These are phyloP conservation scores for Hyppa rectilinea DNA, from an alignment of 2,888 invertebrate species.

Conservation along the genomic window DNA sequence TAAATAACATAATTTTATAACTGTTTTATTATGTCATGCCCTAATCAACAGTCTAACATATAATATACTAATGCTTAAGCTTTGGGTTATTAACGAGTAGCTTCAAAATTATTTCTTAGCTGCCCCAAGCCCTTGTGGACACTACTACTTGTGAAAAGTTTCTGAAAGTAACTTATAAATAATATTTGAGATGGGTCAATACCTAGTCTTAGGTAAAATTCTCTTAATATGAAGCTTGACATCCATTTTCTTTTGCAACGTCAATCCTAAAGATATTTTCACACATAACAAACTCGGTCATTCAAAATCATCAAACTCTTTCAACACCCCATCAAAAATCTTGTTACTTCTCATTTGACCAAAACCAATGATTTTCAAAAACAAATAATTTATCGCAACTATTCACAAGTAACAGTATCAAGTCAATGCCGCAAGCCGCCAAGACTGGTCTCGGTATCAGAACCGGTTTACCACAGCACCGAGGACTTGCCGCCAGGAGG, in stretches of 20 bases:
- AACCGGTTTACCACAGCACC: constrained; percentile 93
- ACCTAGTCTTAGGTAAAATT: constrained; percentile 30
- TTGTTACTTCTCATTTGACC: neutral
- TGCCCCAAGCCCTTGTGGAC: constrained; percentile 69
- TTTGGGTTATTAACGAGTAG: constrained; percentile 79
- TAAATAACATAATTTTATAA: constrained; percentile 63
- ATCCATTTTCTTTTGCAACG: constrained; percentile 6
- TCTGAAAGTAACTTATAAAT: neutral
- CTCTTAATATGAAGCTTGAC: neutral
- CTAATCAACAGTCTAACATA: constrained; percentile 73
- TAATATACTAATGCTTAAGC: constrained; percentile 72
- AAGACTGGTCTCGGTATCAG: constrained; percentile 7
- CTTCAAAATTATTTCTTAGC: constrained; percentile 76
- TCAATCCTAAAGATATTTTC: constrained; percentile 10
- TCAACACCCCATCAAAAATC: neutral
- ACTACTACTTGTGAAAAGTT: constrained; percentile 72
- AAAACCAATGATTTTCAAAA: constrained; percentile 16
- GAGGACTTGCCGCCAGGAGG: constrained; percentile 97
- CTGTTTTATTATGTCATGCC: constrained; percentile 75
- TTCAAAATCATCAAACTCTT: constrained; percentile 9
- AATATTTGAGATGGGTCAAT: constrained; percentile 4
- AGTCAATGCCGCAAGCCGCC: constrained; percentile 63
- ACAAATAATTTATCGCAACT: constrained; percentile 26
- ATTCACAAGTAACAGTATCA: constrained; percentile 71
- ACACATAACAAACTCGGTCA: neutral